phyloP scores from a whole-genome alignment of 2,113 vertebrate genomes.

The Strix uralensis region DNA sequence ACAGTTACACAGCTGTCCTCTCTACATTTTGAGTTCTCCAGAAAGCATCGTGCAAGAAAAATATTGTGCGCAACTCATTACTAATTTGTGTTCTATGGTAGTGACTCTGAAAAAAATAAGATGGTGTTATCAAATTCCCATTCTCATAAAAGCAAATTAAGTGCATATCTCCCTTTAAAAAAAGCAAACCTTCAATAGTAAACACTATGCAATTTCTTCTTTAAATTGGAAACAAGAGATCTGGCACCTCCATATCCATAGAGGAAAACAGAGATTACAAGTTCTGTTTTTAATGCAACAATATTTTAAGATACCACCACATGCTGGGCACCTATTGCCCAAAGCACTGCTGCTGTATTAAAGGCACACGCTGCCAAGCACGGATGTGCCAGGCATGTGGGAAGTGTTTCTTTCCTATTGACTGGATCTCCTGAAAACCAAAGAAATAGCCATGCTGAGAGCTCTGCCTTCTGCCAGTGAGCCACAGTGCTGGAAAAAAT shows the following conservation, averaged over 20 bases:
- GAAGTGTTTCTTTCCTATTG: not conserved
- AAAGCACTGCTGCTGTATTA: not conserved
- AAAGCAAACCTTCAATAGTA: not conserved
- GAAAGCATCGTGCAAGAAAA: not conserved
- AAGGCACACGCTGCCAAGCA: not conserved
- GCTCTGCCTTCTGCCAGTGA: not conserved
- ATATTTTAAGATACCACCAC: not conserved
- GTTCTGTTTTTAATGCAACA: not conserved
- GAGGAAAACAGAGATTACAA: not conserved
- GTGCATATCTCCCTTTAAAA: not conserved
- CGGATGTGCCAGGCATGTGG: not conserved
- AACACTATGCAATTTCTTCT: not conserved
- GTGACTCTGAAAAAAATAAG: not conserved
- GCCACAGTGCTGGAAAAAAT: slow-evolving; percentile 18
- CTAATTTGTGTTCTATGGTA: not conserved
- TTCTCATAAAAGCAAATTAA: not conserved
- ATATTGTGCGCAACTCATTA: not conserved
- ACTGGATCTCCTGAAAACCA: not conserved
- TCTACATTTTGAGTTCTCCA: not conserved
- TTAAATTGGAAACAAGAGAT: not conserved
- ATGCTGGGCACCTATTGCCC: not conserved
- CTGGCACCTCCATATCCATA: not conserved
- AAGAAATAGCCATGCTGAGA: not conserved
- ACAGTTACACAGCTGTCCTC: not conserved
- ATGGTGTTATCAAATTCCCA: not conserved